phyloP scores from a whole-genome alignment of 2,113 vertebrate species.

The Xenus cinereus region DNA sequence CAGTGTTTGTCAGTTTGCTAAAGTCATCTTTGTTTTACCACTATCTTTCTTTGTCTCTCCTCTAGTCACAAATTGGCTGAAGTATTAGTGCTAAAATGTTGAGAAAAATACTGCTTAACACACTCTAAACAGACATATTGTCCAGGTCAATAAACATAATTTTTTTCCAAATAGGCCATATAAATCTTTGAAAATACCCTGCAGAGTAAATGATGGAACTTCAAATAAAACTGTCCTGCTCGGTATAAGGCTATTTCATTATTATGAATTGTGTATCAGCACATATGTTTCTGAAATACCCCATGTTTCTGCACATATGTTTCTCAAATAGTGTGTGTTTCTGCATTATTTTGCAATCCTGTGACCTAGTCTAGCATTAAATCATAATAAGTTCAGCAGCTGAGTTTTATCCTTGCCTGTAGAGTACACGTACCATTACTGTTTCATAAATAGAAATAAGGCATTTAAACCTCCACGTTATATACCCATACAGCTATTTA shows the following conservation, averaged over 20 bases:
- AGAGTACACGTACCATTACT: not conserved
- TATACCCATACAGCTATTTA: not conserved
- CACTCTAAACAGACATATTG: not conserved
- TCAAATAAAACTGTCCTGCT: not conserved
- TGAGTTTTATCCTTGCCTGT: not conserved
- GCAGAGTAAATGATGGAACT: not conserved
- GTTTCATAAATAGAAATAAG: not conserved
- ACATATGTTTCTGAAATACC: conserved; percentile 2
- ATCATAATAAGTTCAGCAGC: not conserved
- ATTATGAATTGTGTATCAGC: not conserved
- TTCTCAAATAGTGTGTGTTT: conserved; percentile 10
- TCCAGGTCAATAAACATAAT: not conserved
- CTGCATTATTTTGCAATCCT: conserved; percentile 6
- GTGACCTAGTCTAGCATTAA: not conserved
- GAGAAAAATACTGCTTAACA: conserved; percentile 1
- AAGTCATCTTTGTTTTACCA: conserved; percentile 30
- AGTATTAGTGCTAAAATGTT: not conserved
- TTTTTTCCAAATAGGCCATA: not conserved
- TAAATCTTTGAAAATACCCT: not conserved
- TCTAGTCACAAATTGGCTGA: not conserved
- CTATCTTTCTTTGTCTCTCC: conserved; percentile 18
- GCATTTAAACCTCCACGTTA: not conserved
- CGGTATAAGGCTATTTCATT: not conserved
- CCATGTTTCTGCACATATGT: not conserved
- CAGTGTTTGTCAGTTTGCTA: conserved; percentile 35